phyloP scores from a whole-genome alignment of 2,888 invertebrate genomes.

The Operophtera brumata region DNA sequence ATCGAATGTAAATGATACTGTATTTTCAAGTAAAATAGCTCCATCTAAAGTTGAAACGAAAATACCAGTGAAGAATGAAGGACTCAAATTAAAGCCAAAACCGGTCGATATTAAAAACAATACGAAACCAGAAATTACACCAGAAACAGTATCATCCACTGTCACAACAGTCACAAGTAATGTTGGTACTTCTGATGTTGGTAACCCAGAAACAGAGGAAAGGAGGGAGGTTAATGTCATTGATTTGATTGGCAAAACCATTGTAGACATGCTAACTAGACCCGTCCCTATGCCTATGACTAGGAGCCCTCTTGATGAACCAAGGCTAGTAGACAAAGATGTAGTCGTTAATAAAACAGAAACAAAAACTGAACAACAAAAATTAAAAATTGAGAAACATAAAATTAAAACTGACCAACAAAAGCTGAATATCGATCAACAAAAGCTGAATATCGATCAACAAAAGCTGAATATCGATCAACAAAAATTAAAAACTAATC shows the following conservation, averaged over 20 bases:
- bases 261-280: conserved; percentile 69
- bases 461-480: conserved; percentile 31
- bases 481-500: conserved; percentile 28
- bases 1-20: conserved; percentile 52
- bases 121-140: conserved; percentile 13
- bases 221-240: conserved; percentile 63
- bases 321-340: conserved; percentile 28
- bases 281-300: conserved; percentile 37
- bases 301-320: conserved; percentile 49
- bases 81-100: conserved; percentile 25
- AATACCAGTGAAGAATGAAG: conserved; percentile 32
- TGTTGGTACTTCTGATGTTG: conserved; percentile 17
- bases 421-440: conserved; percentile 29
- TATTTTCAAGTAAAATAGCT: conserved; percentile 53
- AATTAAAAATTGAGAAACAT: conserved; percentile 34
- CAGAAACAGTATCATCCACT: conserved; percentile 16
- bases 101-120: conserved; percentile 5
- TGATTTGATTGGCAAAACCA: conserved; percentile 69
- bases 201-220: conserved; percentile 28
- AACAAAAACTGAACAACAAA: conserved; percentile 29
- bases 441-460: conserved; percentile 31
- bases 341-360: conserved; percentile 16
- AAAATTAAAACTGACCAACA: conserved; percentile 31
- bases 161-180: conserved; percentile 22
- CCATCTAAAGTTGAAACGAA: conserved; percentile 34